Conservation (phyloP, 2,797 vertebrate species). For the Propithecus deckenii region DNA sequence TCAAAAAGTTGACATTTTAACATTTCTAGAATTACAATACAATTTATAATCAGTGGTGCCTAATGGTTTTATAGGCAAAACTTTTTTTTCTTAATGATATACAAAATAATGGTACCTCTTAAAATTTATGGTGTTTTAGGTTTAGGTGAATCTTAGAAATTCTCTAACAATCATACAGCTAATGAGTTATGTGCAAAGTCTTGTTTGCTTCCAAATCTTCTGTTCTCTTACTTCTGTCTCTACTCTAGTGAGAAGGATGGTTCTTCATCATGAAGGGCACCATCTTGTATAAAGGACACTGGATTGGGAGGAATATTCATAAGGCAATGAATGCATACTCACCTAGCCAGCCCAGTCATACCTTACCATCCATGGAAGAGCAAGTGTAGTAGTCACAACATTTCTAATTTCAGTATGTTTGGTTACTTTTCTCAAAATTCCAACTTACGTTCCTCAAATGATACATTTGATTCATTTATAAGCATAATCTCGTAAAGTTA, state of each 20-base stretch:
- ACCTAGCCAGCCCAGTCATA: neutral
- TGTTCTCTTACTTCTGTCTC: neutral
- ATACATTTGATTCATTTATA: neutral
- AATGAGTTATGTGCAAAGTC: neutral
- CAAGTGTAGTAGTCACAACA: neutral
- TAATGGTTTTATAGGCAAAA: neutral
- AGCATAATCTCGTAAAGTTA: neutral
- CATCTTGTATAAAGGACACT: neutral
- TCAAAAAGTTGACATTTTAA: neutral
- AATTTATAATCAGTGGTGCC: neutral
- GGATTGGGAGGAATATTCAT: neutral
- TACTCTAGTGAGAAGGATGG: neutral
- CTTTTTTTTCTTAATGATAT: neutral
- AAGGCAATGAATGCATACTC: neutral
- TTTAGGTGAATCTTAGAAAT: neutral
- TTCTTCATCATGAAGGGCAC: neutral
- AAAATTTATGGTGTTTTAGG: neutral
- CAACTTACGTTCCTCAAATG: neutral
- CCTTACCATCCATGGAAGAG: neutral
- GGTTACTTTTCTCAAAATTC: neutral
- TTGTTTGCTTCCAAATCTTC: neutral
- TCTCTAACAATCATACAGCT: neutral
- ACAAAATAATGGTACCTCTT: neutral
- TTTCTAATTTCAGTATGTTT: neutral
- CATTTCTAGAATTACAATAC: neutral